Base-by-base conservation (phyloP, 1,140 invertebrate species). In the Drosophila kepulauana region DNA sequence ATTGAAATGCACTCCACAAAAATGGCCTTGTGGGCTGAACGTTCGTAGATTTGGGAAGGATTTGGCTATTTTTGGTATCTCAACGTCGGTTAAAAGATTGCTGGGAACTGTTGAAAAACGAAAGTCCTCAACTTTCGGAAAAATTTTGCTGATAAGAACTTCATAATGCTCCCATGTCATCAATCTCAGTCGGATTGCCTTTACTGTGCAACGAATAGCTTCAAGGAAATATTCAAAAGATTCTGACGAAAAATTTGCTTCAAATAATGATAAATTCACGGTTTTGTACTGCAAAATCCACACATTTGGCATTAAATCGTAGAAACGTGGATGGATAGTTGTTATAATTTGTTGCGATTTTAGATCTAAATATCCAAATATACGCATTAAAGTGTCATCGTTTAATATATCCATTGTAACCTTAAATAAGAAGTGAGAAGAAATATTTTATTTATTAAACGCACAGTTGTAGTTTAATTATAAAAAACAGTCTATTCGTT, bases 1-100 rank as follows among this genome's bases (percentile, higher is more conserved):
- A 0, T 15, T 6, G 33, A 88, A 67, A 54, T 71, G n/a, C 10
- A 35, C 28, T 7, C 84, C 84, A 0, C 66, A 78, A 10, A 89
- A 84, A n/a, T 35, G 43, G 1, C 84, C 84, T 8, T 75, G 45
- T 1, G 84, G 84, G 67, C 84, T 88, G 0, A 88, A 84, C 0
- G 74, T 75, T 41, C 8, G 75, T 5, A 88, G 6, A 48, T 81
- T 80, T 16, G 84, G 84, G 52, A 88, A 88, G 30, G 51, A n/a
- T 2, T 25, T 33, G 0, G 70, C 51, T 1, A 88, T 57, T n/a
- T 48, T 69, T 8, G 56, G 46, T 11, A 86, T 49, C 30, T 80
- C 63, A 13, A 51, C 35, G 28, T 88, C 85, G 0, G n/a, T 16
- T 4, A 87, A 2, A 4, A 63, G 20, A 8, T 48, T 28, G 4